Evolutionary conservation across 1,140 invertebrate genomes (phyloP), one percentile per base, ranked within the genome.

Genomic region (Marisa cornuarietis): DNA sequence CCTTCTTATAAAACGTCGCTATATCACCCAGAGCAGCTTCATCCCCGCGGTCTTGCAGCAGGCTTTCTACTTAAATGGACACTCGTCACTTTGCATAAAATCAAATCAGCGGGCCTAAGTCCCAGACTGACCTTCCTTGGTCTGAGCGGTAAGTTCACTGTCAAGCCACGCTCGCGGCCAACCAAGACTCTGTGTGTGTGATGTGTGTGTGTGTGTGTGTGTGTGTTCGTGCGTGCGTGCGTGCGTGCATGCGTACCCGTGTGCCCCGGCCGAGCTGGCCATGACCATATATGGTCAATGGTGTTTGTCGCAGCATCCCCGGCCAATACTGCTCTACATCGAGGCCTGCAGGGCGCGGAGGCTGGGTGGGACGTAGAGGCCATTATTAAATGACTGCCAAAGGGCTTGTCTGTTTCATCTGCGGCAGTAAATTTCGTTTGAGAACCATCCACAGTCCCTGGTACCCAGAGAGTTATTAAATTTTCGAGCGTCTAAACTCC

Each of bases 51-150:
- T 66, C 74, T 54, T 62, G 18, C 24, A 8, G 31, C 62, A 31
- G 31, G 18, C 61, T 22, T n/a, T 63, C 72, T 14, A 31, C 24
- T 63, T 68, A 68, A 77, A 77, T 77, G 76, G 76, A 68, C 76
- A 77, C 63, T 77, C 68, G 76, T 77, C 76, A 77, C 42, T 77
- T 66, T 66, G 76, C 76, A 77, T 68, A 65, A 77, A 77, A 68
- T 69, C 76, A 77, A 77, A 68, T 77, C 65, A 77, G 51, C 65
- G 16, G 63, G 51, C 65, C 31, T 13, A 51, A 77, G 54, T 58
- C 54, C 54, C 16, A 18, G 11, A 58, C 54, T 58, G 11, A 58
- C 54, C 54, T 58, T 8, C 9, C 31, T 42, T 42, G 31, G 31
- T 42, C 31, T 42, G 31, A 42, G 31, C 16, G 54, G 54, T 58